A percentile compares a stretch with the other conserved stretches of the same genome.
Conservation (phyloP, 2,113 vertebrate genomes). For the Onychorhynchus coronatus region DNA sequence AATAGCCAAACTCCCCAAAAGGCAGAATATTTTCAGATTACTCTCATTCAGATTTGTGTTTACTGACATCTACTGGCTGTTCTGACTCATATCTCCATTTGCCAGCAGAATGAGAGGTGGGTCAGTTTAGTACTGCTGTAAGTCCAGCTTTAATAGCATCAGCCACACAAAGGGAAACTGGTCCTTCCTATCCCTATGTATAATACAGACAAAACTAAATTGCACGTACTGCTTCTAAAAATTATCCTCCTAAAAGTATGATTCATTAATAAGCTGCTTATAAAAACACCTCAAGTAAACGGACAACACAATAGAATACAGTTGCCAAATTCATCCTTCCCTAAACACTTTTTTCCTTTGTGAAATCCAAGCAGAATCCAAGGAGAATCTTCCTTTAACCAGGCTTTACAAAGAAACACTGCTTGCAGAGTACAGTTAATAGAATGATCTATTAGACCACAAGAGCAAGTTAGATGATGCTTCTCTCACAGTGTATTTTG, state of each 20-base stretch:
- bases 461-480: background rate
- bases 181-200: background rate
- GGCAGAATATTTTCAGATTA: background rate
- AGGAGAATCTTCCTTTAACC: background rate
- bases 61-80: constrained; percentile 61
- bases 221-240: background rate
- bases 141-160: background rate
- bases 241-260: background rate
- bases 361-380: background rate
- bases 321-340: background rate
- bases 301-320: background rate
- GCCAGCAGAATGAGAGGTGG: background rate
- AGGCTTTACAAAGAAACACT: background rate
- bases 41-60: constrained; percentile 26
- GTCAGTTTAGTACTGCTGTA: background rate
- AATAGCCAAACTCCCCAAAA: background rate
- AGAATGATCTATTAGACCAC: background rate
- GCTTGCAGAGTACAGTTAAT: background rate
- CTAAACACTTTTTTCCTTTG: background rate
- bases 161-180: background rate
- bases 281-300: background rate
- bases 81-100: background rate
- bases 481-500: background rate
- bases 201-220: background rate
- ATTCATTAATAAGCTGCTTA: background rate